Conservation (phyloP, 2,888 invertebrate species). For the Matsumyia berberina region DNA sequence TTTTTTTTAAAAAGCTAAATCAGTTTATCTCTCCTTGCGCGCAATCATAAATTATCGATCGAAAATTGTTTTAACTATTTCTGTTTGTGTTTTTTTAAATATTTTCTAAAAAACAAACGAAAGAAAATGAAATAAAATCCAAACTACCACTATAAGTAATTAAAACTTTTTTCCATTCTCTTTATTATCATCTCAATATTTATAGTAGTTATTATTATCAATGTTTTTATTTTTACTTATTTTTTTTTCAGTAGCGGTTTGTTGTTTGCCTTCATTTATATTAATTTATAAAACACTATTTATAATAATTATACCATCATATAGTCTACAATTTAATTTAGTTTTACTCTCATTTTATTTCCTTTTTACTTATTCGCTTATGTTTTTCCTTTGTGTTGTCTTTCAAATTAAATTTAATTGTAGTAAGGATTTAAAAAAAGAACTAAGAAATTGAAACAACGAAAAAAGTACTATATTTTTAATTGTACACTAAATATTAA, state of each 20-base stretch:
- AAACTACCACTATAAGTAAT: conserved; percentile 66
- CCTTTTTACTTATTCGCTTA: conserved; percentile 36
- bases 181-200: conserved; percentile 73
- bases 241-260: conserved; percentile 47
- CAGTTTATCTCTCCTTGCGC: conserved; percentile 71
- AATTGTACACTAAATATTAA: conserved; percentile 72
- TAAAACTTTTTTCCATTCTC: conserved; percentile 71
- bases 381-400: conserved; percentile 61
- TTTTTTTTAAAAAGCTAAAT: conserved; percentile 57
- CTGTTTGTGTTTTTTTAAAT: conserved; percentile 28
- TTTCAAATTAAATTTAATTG: conserved; percentile 58
- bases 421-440: conserved; percentile 43
- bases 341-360: conserved; percentile 44
- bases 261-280: conserved; percentile 60
- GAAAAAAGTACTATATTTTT: conserved; percentile 44
- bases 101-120: conserved; percentile 33
- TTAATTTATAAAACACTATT: conserved; percentile 75
- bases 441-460: conserved; percentile 27
- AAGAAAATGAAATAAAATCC: conserved; percentile 5
- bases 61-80: conserved; percentile 48
- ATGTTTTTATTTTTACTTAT: conserved; percentile 46
- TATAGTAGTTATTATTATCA: conserved; percentile 70
- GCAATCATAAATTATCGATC: conserved; percentile 48
- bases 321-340: conserved; percentile 75
- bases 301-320: conserved; percentile 69